A percentile compares a stretch with the other conserved stretches of the same genome.
phyloP scores from a whole-genome alignment of 2,797 vertebrate species.

The Sardinella longiceps region DNA sequence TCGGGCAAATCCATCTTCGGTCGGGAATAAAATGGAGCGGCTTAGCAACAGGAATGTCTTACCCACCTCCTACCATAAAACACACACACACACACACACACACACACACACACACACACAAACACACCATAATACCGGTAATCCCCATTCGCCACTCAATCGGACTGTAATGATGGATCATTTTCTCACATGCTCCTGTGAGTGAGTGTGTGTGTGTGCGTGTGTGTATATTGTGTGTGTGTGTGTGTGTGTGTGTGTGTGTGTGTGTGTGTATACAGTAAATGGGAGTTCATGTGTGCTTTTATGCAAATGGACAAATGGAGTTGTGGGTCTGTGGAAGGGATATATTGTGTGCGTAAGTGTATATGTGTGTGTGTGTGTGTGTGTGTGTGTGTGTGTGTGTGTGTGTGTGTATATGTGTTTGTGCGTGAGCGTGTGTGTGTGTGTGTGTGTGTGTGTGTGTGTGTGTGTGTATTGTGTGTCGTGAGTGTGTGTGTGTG shows the following conservation, averaged over 20 bases:
- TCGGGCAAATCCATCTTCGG: not conserved
- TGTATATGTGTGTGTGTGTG: no score
- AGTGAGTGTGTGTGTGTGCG: not conserved
- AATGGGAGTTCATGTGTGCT: not conserved
- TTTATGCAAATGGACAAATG: not conserved
- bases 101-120: not conserved
- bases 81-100: not conserved
- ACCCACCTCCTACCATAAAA: not conserved
- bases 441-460: not conserved
- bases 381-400: no score
- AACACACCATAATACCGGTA: not conserved
- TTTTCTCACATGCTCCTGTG: not conserved
- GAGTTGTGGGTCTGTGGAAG: not conserved
- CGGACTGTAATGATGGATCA: conserved; percentile 13
- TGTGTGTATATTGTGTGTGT: no score
- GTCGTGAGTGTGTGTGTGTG: no score
- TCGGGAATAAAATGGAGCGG: not conserved
- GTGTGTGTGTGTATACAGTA: not conserved
- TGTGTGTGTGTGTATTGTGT: conserved; percentile 11
- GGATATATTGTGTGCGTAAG: not conserved
- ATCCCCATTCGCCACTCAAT: not conserved
- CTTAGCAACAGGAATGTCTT: not conserved
- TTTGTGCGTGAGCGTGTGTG: not conserved
- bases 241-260: no score
- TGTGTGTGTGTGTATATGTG: conserved; percentile 4